Conservation (phyloP, 2,888 invertebrate genomes). For the Dyspetes luteomarginatus region DNA sequence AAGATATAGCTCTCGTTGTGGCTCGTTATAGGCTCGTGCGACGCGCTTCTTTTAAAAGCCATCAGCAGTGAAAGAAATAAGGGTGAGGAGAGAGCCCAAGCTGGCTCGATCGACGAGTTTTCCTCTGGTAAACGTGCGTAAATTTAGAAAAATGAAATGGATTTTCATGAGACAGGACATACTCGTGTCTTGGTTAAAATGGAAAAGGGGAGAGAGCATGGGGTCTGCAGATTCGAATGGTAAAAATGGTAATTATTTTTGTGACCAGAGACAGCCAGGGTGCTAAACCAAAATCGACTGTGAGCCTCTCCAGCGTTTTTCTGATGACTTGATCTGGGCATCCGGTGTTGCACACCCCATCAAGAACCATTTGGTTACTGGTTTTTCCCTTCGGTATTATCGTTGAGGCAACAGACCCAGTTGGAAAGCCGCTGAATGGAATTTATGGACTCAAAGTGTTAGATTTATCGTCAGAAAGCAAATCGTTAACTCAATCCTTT, state of each 20-base stretch:
- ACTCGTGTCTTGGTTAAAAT: not conserved
- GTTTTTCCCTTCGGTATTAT: slow-evolving; percentile 29
- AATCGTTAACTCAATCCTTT: slow-evolving; percentile 49
- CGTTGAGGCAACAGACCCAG: slow-evolving; percentile 22
- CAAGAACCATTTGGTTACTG: slow-evolving; percentile 57
- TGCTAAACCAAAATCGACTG: slow-evolving; percentile 50
- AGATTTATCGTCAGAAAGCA: slow-evolving; percentile 50
- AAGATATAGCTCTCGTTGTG: slow-evolving; percentile 60
- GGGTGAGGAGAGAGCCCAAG: not conserved
- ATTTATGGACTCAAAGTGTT: slow-evolving; percentile 51
- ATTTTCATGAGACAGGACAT: slow-evolving; percentile 20
- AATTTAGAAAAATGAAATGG: slow-evolving; percentile 65
- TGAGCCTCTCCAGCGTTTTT: slow-evolving; percentile 28
- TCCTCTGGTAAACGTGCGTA: slow-evolving; percentile 46
- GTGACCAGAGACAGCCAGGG: slow-evolving; percentile 39
- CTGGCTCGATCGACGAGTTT: slow-evolving; percentile 61
- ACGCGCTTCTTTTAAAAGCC: slow-evolving; percentile 23
- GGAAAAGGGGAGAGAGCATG: not conserved
- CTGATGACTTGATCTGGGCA: slow-evolving; percentile 51
- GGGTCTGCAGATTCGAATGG: not conserved
- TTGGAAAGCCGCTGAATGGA: slow-evolving; percentile 9
- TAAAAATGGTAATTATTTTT: slow-evolving; percentile 61
- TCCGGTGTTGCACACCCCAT: slow-evolving; percentile 34
- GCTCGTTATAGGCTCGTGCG: slow-evolving; percentile 46
- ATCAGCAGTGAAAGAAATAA: slow-evolving; percentile 12